Evolutionary conservation across 2,113 vertebrate species (phyloP).

Genomic region (Stictonetta naevosa): DNA sequence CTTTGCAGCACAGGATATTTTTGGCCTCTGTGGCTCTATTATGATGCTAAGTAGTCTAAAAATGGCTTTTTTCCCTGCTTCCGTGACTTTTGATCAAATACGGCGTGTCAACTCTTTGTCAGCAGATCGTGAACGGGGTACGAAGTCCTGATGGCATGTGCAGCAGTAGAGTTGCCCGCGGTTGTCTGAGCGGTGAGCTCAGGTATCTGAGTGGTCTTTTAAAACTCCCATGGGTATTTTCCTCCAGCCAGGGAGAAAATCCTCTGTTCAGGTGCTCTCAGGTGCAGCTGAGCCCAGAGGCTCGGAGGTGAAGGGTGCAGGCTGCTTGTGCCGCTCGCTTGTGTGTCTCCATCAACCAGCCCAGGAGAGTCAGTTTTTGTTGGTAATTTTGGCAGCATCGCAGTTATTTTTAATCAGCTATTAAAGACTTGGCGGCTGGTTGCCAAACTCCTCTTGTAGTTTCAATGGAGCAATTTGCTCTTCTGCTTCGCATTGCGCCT

Average conservation of each 20-base stretch:
- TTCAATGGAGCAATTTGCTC: neutral
- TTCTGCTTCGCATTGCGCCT: fast-evolving
- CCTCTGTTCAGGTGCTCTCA: neutral
- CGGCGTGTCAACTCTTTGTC: neutral
- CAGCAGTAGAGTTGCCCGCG: neutral
- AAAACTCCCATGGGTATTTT: neutral
- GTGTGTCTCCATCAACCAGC: neutral
- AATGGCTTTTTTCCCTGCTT: neutral
- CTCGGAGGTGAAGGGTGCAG: neutral
- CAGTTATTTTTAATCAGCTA: slow-evolving; percentile 34
- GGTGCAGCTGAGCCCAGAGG: neutral
- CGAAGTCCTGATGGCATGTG: neutral
- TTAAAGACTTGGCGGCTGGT: neutral
- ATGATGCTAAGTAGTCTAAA: slow-evolving; percentile 18
- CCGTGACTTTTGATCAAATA: neutral
- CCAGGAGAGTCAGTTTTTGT: neutral
- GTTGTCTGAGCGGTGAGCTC: neutral
- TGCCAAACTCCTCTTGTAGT: slow-evolving; percentile 6
- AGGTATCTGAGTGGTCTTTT: too few relatives aligned
- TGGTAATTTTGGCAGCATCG: slow-evolving; percentile 5
- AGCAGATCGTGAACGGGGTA: neutral
- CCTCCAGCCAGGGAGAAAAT: neutral
- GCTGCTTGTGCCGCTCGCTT: fast-evolving
- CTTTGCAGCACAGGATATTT: neutral
- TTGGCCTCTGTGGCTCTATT: neutral